Percentiles rank a stretch among this genome's conserved stretches.
Evolutionary conservation across 2,113 vertebrate species (phyloP).

Genomic region (Campylorhamphus procurvoides): DNA sequence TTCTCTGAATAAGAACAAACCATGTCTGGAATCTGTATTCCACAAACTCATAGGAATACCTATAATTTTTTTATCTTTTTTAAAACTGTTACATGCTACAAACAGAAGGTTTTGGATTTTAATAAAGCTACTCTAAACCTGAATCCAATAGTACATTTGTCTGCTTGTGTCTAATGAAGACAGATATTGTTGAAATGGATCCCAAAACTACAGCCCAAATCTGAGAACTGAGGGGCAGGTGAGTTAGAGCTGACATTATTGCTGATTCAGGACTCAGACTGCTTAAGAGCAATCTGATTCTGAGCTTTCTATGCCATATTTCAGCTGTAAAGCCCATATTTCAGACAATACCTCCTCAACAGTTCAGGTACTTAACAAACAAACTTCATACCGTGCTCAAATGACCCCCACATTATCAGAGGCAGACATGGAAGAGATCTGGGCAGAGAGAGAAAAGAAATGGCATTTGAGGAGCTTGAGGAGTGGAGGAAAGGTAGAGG

Average conservation of each 20-base stretch:
- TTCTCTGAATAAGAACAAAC: background rate
- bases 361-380: background rate
- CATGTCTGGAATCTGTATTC: background rate
- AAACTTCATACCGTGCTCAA: background rate
- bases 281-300: background rate
- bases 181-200: background rate
- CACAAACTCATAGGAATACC: background rate
- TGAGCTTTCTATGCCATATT: background rate
- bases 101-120: background rate
- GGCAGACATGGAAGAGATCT: background rate
- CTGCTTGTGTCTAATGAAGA: background rate
- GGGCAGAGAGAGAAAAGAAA: background rate
- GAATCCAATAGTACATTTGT: background rate
- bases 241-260: background rate
- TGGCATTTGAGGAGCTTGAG: background rate
- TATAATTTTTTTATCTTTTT: background rate
- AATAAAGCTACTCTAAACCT: constrained; percentile 2
- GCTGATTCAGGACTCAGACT: background rate
- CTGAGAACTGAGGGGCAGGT: background rate
- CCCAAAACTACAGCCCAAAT: background rate
- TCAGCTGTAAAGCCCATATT: background rate
- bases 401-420: background rate
- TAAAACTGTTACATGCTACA: background rate
- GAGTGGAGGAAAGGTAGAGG: background rate
- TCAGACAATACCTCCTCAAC: background rate